Base-by-base conservation (phyloP, 2,888 invertebrate genomes). In the Nemoura dubitans region DNA sequence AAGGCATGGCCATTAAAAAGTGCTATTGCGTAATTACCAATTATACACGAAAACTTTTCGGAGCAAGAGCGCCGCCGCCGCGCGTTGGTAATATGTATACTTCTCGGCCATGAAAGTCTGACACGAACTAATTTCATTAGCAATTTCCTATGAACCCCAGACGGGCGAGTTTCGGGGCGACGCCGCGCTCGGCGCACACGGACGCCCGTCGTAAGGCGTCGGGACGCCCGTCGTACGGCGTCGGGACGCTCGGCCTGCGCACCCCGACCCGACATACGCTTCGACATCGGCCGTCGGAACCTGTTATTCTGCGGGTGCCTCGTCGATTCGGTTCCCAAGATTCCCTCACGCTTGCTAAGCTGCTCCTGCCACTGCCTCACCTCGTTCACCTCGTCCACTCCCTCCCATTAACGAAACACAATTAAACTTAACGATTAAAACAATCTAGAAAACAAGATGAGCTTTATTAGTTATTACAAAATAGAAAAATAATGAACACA, bases 391-490 rank as follows among this genome's bases (percentile, higher is more conserved):
- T 76, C 27, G 43, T 2, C 28, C 0, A 81, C 30, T n/a, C 30
- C 83, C 84, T 26, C 84, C 84, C 84, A 84, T 84, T 76, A 84
- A 84, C 84, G 29, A 76, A 84, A 84, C 84, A 84, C 84, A 84
- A 84, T 84, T 76, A 81, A 81, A 30, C 81, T 29, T 30, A 81
- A 30, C 81, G 81, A 81, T 81, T 81, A 84, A 84, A 76, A 84
- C 84, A 43, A 84, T 84, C 84, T 59, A 84, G 84, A 84, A 21
- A 84, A 84, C 76, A 59, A 76, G 84, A 84, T 76, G 84, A 84
- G 84, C 84, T 84, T 76, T 84, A 84, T 84, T 84, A 84, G 84
- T 84, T 84, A 84, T 84, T 84, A 84, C 76, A 84, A 30, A 84
- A 84, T 76, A 76, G 76, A 84, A 84, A 81, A 84, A 84, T 84